Percentiles rank a stretch among this genome's conserved stretches.
phyloP scores from a whole-genome alignment of 1,140 invertebrate genomes.

The Phymastichus coffea region DNA sequence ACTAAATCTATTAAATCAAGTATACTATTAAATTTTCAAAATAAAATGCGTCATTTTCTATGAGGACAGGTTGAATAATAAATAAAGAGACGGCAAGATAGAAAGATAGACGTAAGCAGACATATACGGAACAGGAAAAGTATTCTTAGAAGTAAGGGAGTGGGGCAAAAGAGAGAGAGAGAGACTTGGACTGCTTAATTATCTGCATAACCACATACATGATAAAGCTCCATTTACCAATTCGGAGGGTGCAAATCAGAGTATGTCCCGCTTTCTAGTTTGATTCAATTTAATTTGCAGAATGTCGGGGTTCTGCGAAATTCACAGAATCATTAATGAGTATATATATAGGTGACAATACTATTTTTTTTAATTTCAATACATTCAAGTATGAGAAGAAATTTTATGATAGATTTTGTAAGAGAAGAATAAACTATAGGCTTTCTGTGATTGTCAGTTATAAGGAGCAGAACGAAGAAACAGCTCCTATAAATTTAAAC shows the following conservation, averaged over 20 bases:
- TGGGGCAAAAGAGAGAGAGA: background rate
- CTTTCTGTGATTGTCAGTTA: background rate
- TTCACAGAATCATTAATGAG: background rate
- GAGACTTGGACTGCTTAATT: conserved; percentile 38
- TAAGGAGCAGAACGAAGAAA: background rate
- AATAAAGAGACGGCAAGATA: no score
- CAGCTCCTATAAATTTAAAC: conserved; percentile 48
- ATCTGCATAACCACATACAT: conserved; percentile 39
- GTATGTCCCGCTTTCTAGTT: background rate
- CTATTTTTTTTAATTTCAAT: no score
- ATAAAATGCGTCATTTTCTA: no score
- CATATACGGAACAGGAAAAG: no score
- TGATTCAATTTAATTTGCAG: background rate
- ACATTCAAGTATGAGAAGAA: no score
- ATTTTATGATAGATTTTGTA: no score
- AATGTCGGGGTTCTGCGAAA: background rate
- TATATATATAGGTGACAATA: conserved; percentile 28
- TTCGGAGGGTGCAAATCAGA: background rate
- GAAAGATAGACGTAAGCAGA: no score
- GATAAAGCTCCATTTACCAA: conserved; percentile 35
- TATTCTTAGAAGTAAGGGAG: no score
- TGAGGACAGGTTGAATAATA: no score
- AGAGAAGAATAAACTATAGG: conserved; percentile 32
- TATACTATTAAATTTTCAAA: no score
- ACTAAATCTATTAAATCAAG: no score